Percentiles rank a stretch among this genome's conserved stretches.
Conservation (phyloP, 1,140 invertebrate genomes). For the Cydia pomonella region DNA sequence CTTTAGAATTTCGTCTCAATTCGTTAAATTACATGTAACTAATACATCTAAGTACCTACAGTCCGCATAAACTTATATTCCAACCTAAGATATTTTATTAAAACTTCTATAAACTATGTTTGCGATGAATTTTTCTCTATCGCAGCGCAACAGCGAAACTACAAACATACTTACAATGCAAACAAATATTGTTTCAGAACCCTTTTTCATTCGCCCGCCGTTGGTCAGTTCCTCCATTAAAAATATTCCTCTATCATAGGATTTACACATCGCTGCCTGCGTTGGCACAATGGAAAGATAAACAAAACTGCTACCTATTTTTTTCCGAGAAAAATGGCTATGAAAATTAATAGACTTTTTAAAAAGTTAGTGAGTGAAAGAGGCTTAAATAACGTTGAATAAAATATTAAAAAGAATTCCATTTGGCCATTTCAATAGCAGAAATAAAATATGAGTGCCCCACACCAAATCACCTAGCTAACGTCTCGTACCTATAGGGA, state of each 20-base stretch:
- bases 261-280: slow-evolving; percentile 66
- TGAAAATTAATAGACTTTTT: slow-evolving; percentile 16
- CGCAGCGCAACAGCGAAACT: background rate
- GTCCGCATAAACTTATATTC: no score
- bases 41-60: no score
- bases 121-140: background rate
- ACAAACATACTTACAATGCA: slow-evolving; percentile 6
- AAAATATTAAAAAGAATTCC: no score
- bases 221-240: slow-evolving; percentile 52
- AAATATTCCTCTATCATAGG: slow-evolving; percentile 68
- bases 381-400: no score
- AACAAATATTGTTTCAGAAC: slow-evolving; percentile 19
- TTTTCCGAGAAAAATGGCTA: slow-evolving; percentile 44
- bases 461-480: no score
- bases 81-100: no score
- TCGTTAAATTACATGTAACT: no score
- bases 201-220: slow-evolving; percentile 13
- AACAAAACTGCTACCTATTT: slow-evolving; percentile 69
- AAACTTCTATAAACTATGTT: no score
- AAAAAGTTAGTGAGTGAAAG: background rate
- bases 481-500: no score
- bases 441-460: no score
- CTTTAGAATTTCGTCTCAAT: no score
- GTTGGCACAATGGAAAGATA: slow-evolving; percentile 66
- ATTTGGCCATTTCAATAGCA: no score